Evolutionary conservation across 2,888 invertebrate species (phyloP).

Genomic region (Saturnia pavonia): DNA sequence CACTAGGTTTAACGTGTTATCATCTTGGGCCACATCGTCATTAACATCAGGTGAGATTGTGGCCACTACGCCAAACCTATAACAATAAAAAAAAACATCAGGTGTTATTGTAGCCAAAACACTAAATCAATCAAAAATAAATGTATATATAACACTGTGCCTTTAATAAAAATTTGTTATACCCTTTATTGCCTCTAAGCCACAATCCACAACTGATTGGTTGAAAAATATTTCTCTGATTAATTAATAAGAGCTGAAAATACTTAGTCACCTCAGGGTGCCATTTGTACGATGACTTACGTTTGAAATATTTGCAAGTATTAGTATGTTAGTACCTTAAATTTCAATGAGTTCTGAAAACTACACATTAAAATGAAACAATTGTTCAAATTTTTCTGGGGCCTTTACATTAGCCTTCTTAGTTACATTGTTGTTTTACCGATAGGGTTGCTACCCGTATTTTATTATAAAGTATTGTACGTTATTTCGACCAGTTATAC

Average conservation of each 20-base stretch:
- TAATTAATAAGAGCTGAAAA: neutral
- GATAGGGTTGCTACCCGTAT: too few species aligned
- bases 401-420: neutral
- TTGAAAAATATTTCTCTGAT: neutral
- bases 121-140: too few species aligned
- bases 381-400: neutral
- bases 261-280: neutral
- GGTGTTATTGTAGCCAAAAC: too few species aligned
- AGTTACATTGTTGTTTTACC: neutral
- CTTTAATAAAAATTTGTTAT: constrained; percentile 9
- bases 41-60: too few species aligned
- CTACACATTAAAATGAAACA: neutral
- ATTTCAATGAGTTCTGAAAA: neutral
- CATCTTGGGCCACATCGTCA: too few species aligned
- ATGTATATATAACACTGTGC: neutral
- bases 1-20: too few species aligned
- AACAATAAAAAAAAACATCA: too few species aligned
- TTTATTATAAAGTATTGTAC: too few species aligned
- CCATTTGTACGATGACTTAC: neutral
- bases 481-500: too few species aligned
- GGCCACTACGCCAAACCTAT: too few species aligned
- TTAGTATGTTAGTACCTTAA: neutral
- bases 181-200: neutral
- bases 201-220: neutral
- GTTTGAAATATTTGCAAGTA: neutral